Evolutionary conservation across 2,797 vertebrate species (phyloP), one percentile per base, ranked within the genome.

Genomic region (Gymnopithys bicolor): DNA sequence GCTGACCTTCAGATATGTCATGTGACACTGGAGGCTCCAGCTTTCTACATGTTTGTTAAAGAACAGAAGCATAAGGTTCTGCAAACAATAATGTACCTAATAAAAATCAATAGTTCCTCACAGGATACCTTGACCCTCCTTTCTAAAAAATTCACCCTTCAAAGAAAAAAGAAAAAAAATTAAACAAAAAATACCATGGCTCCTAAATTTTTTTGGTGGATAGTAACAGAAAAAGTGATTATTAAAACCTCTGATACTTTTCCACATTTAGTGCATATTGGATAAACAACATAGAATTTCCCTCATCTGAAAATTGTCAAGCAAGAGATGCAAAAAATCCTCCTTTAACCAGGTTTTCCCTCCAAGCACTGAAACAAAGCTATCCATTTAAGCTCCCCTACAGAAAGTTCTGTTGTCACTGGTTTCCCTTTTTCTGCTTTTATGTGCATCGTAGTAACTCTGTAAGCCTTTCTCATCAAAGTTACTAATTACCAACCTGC

Each of bases 31-130:
- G 35, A 78, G 49, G 49, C 35, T 79, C 58, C 75, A 87, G 48
- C 59, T 81, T 86, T 68, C 78, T 51, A 45, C 32, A 3, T 85
- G 67, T 94, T 83, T 87, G 70, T 68, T 81, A 91, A 92, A 28
- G 46, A 82, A 82, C 62, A 84, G 37, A 14, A 66, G 56, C 46
- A 48, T 37, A 81, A 87, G 32, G 68, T 90, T 89, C 49, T 84
- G 76, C 69, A 96, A 97, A 96, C 60, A 96, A 59, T 28, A 83
- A 75, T 87, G 90, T 53, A 52, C 49, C 81, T 73, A 66, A 86
- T 5, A 95, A 90, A 95, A 97, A 96, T 84, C 94, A 95, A 88
- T n/a, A 95, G 73, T 48, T 93, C 89, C 39, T 66, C 41, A 60
- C 23, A 84, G 64, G 21, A 86, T 51, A 52, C n/a, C 28, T 32